Evolutionary conservation across 1,140 invertebrate genomes (phyloP).

Genomic region (Leptinotarsa defecta): DNA sequence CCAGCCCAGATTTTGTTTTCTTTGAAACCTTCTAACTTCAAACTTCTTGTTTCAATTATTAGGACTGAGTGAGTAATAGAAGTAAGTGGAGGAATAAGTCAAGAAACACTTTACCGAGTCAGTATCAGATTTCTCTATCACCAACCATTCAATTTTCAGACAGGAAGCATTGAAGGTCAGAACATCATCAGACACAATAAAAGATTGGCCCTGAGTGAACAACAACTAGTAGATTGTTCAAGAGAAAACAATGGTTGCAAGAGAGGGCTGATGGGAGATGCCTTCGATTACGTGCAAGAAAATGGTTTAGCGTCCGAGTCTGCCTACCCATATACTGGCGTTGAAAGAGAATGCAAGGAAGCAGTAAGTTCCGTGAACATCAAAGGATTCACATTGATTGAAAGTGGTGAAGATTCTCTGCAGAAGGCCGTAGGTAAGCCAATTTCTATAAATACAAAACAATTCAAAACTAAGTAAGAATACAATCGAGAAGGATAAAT

Average conservation of each 20-base stretch:
- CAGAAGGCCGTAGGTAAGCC: conserved; percentile 6
- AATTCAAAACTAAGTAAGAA: too few relatives aligned
- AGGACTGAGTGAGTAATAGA: too few relatives aligned
- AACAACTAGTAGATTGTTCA: conserved; percentile 40
- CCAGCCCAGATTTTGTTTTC: too few relatives aligned
- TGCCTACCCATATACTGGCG: conserved; percentile 34
- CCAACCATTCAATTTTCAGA: conserved; percentile 60
- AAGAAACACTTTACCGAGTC: too few relatives aligned
- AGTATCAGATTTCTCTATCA: too few relatives aligned
- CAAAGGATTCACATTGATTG: not conserved
- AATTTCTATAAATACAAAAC: too few relatives aligned
- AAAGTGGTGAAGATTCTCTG: not conserved
- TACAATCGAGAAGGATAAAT: too few relatives aligned
- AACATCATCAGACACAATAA: conserved; percentile 83
- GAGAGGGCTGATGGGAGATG: conserved; percentile 32
- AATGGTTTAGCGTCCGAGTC: conserved; percentile 36
- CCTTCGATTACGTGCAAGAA: conserved; percentile 59
- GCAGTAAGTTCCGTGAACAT: not conserved
- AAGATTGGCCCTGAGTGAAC: conserved; percentile 57
- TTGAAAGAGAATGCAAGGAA: not conserved
- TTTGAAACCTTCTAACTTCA: too few relatives aligned
- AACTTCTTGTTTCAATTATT: not conserved
- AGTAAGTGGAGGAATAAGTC: too few relatives aligned
- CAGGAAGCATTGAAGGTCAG: conserved; percentile 93
- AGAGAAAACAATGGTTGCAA: conserved; percentile 35